Conservation (phyloP, 2,888 invertebrate species). For the Prosapia bicincta region DNA sequence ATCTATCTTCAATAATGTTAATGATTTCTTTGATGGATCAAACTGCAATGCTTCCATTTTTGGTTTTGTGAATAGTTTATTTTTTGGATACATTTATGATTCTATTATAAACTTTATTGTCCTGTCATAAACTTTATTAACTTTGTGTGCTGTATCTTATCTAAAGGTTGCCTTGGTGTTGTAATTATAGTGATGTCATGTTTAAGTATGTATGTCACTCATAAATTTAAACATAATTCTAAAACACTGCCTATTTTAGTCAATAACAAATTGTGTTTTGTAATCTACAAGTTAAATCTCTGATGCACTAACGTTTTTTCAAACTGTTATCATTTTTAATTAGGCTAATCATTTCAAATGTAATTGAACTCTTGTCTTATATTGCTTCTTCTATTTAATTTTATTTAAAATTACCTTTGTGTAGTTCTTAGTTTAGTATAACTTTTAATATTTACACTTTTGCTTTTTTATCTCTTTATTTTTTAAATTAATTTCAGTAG, state of each 20-base stretch:
- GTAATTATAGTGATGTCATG: neutral
- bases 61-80: slow-evolving; percentile 1
- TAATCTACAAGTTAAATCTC: neutral
- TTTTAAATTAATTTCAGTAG: too few species aligned
- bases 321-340: too few species aligned
- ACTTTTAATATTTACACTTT: too few species aligned
- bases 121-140: neutral
- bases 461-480: too few species aligned
- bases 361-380: too few species aligned
- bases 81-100: neutral
- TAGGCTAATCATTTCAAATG: too few species aligned
- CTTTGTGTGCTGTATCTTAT: neutral
- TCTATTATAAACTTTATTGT: too few species aligned
- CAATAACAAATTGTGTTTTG: neutral
- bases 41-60: slow-evolving; percentile 37
- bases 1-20: slow-evolving; percentile 15
- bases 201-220: neutral
- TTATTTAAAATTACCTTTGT: too few species aligned
- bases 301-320: neutral
- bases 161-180: neutral
- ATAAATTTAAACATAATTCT: neutral
- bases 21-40: slow-evolving; percentile 27
- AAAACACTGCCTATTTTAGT: neutral
- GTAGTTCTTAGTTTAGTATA: too few species aligned
- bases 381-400: too few species aligned